These are phyloP conservation scores for Hypsopygia costalis DNA, from an alignment of 2,888 invertebrate genomes.

Conservation along the genomic window DNA sequence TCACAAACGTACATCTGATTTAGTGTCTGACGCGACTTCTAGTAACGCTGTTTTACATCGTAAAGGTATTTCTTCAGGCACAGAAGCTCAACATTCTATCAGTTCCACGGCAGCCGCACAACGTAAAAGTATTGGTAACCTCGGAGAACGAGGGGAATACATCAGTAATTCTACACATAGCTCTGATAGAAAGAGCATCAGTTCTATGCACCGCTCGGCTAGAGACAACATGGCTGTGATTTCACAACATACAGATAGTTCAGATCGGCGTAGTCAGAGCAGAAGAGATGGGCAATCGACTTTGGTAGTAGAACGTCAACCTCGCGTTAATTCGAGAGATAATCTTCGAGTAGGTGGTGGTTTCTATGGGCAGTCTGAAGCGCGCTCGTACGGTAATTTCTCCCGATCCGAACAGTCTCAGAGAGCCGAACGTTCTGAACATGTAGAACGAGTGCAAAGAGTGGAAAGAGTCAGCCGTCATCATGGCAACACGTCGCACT, in stretches of 20 bases:
- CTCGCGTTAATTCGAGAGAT: slow-evolving; percentile 82
- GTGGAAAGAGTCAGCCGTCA: slow-evolving; percentile 81
- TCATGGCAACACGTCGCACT: slow-evolving; percentile 86
- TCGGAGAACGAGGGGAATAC: slow-evolving; percentile 87
- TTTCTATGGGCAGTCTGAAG: slow-evolving; percentile 87
- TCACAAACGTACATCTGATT: slow-evolving; percentile 87
- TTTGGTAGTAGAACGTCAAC: slow-evolving; percentile 80
- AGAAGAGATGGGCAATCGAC: slow-evolving; percentile 79
- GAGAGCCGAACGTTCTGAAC: slow-evolving; percentile 49
- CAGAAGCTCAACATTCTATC: slow-evolving; percentile 87
- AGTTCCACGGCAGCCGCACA: slow-evolving; percentile 89
- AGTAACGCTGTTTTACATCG: slow-evolving; percentile 89
- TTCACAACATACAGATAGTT: slow-evolving; percentile 73
- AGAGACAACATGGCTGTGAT: slow-evolving; percentile 74
- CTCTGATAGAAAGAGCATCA: slow-evolving; percentile 87
- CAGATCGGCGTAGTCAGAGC: slow-evolving; percentile 52
- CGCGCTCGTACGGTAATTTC: slow-evolving; percentile 85
- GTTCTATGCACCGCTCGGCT: slow-evolving; percentile 87
- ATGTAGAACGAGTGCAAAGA: slow-evolving; percentile 80
- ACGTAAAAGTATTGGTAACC: slow-evolving; percentile 89
- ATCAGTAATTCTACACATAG: slow-evolving; percentile 84
- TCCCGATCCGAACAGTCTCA: slow-evolving; percentile 73
- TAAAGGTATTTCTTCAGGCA: slow-evolving; percentile 83
- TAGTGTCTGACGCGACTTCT: slow-evolving; percentile 87
- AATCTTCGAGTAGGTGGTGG: slow-evolving; percentile 86